Conservation (phyloP, 1,140 invertebrate species). For the Drosophila eugracilis region DNA sequence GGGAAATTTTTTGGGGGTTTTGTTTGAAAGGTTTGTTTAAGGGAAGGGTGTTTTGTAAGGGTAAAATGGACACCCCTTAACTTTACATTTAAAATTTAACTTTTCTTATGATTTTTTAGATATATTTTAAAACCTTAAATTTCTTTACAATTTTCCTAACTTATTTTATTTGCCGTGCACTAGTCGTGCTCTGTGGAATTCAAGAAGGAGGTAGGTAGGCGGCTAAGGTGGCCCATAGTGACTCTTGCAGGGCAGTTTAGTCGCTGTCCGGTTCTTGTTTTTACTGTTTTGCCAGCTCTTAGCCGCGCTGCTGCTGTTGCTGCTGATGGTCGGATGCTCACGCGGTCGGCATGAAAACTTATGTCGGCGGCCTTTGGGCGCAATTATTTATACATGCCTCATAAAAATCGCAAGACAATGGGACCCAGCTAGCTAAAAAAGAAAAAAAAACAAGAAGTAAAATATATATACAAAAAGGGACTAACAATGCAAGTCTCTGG, state of each 20-base stretch:
- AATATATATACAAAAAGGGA: constrained; percentile 5
- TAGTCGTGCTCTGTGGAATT: background rate
- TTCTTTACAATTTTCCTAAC: background rate
- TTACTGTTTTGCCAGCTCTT: constrained; percentile 31
- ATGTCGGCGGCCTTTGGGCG: constrained; percentile 82
- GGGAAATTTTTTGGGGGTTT: too few relatives aligned
- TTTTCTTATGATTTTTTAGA: too few relatives aligned
- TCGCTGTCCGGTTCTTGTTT: constrained; percentile 37
- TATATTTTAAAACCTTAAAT: too few relatives aligned
- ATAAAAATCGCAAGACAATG: constrained; percentile 83
- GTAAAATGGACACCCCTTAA: too few relatives aligned
- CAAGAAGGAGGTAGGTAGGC: constrained; percentile 30
- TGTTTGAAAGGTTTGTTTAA: too few relatives aligned
- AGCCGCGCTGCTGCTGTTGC: too few relatives aligned
- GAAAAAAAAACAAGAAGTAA: too few relatives aligned
- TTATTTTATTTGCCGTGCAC: background rate
- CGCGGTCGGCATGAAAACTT: constrained; percentile 79
- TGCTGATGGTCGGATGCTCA: constrained; percentile 66
- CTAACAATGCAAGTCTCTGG: constrained; percentile 60
- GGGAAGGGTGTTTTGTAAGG: too few relatives aligned
- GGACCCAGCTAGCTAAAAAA: constrained; percentile 31
- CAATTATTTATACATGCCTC: constrained; percentile 84
- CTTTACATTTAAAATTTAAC: too few relatives aligned
- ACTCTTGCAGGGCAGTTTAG: constrained; percentile 54
- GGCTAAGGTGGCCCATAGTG: constrained; percentile 33